Evolutionary conservation across 1,140 invertebrate genomes (phyloP).

Genomic region (Drosophila teissieri): DNA sequence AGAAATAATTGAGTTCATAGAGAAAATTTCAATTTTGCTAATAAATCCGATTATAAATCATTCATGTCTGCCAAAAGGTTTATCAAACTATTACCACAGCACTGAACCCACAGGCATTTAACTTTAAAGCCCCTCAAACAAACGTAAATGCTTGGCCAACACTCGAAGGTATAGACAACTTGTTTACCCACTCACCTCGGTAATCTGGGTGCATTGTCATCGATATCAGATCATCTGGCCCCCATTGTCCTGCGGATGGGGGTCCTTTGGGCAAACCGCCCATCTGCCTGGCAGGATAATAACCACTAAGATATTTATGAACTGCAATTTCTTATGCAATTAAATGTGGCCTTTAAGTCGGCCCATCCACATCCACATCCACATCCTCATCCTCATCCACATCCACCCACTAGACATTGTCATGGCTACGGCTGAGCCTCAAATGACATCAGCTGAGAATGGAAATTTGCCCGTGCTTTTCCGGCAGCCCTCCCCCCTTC

Average conservation of each 20-base stretch:
- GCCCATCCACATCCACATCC: not conserved
- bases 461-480: constrained; percentile 19
- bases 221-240: constrained; percentile 14
- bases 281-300: not conserved
- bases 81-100: constrained; percentile 14
- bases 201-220: constrained; percentile 18
- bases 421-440: constrained; percentile 29
- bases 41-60: not conserved
- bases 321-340: constrained; percentile 49
- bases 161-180: constrained; percentile 14
- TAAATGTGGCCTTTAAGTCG: constrained; percentile 42
- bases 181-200: constrained; percentile 19
- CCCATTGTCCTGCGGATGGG: constrained; percentile 25
- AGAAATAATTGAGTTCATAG: no score
- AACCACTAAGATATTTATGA: constrained; percentile 32
- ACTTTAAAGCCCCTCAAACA: constrained; percentile 20
- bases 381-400: not conserved
- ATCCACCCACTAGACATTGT: constrained; percentile 3
- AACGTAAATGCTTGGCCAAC: constrained; percentile 7
- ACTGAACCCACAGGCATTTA: not conserved
- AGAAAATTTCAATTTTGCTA: not conserved
- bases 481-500: not conserved
- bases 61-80: not conserved
- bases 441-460: constrained; percentile 43
- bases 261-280: constrained; percentile 5